Percentiles rank a stretch among this genome's conserved stretches.
These are phyloP conservation scores for Hirtodrosophila trivittata DNA, from an alignment of 2,888 invertebrate species.

Conservation along the genomic window DNA sequence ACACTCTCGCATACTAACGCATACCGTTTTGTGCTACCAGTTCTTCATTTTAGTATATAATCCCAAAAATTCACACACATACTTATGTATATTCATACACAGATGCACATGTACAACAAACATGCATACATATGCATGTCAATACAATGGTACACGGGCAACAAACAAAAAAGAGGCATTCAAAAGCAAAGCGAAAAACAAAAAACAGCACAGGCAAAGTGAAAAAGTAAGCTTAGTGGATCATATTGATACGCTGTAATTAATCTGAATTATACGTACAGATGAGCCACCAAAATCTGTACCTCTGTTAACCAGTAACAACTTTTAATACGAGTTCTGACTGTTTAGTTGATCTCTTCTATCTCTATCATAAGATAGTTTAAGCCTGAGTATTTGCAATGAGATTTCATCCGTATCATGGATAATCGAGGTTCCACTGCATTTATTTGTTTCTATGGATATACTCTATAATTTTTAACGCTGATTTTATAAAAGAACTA, in stretches of 20 bases:
- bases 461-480: too few relatives aligned
- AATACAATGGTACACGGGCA: constrained; percentile 52
- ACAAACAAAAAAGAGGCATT: constrained; percentile 51
- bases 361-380: too few relatives aligned
- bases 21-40: constrained; percentile 7
- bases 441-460: too few relatives aligned
- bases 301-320: too few relatives aligned
- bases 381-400: background rate
- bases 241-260: constrained; percentile 15
- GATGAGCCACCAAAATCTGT: too few relatives aligned
- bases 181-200: constrained; percentile 35
- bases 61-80: constrained; percentile 34
- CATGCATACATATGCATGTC: constrained; percentile 18
- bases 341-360: too few relatives aligned
- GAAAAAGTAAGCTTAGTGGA: constrained; percentile 10
- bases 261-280: too few relatives aligned
- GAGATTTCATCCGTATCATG: background rate
- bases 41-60: constrained; percentile 40
- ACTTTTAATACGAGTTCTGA: too few relatives aligned
- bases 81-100: background rate
- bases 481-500: too few relatives aligned
- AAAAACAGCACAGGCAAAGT: constrained; percentile 11
- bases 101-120: constrained; percentile 9
- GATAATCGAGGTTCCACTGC: too few relatives aligned
- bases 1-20: too few relatives aligned